A percentile compares a stretch with the other conserved stretches of the same genome.
Conservation (phyloP, 2,797 vertebrate species). For the Acanthurus tractus region DNA sequence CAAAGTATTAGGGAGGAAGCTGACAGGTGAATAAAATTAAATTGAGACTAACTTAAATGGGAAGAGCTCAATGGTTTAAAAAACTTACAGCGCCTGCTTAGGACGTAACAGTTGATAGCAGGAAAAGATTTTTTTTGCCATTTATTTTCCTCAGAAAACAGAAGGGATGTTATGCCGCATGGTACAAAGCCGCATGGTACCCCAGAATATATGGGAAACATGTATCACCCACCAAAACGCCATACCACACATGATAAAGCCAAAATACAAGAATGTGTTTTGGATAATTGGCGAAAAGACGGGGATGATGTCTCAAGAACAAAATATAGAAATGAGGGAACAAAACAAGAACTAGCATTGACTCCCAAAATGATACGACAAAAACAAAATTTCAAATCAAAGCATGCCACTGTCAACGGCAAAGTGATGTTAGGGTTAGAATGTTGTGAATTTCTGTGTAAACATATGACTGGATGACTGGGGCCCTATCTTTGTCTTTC, state of each 20-base stretch:
- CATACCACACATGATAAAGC: slow-evolving; percentile 94
- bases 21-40: neutral
- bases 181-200: slow-evolving; percentile 51
- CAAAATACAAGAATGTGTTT: slow-evolving; percentile 89
- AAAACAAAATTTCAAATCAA: slow-evolving; percentile 69
- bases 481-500: slow-evolving; percentile 89
- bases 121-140: slow-evolving; percentile 94
- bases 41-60: neutral
- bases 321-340: slow-evolving; percentile 73
- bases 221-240: slow-evolving; percentile 90
- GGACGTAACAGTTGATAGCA: slow-evolving; percentile 83
- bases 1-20: slow-evolving; percentile 6
- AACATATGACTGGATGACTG: slow-evolving; percentile 93
- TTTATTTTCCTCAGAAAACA: slow-evolving; percentile 81
- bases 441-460: slow-evolving; percentile 98
- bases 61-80: slow-evolving; percentile 38
- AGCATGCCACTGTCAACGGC: slow-evolving; percentile 89
- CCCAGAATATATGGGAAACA: slow-evolving; percentile 62
- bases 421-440: slow-evolving; percentile 89
- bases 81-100: neutral
- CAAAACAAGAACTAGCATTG: slow-evolving; percentile 54
- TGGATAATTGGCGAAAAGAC: slow-evolving; percentile 81
- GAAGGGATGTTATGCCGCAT: slow-evolving; percentile 72
- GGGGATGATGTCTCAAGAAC: slow-evolving; percentile 67
- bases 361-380: slow-evolving; percentile 54